These are phyloP conservation scores for Pygocentrus nattereri DNA, from an alignment of 2,797 vertebrate species.

Conservation along the genomic window DNA sequence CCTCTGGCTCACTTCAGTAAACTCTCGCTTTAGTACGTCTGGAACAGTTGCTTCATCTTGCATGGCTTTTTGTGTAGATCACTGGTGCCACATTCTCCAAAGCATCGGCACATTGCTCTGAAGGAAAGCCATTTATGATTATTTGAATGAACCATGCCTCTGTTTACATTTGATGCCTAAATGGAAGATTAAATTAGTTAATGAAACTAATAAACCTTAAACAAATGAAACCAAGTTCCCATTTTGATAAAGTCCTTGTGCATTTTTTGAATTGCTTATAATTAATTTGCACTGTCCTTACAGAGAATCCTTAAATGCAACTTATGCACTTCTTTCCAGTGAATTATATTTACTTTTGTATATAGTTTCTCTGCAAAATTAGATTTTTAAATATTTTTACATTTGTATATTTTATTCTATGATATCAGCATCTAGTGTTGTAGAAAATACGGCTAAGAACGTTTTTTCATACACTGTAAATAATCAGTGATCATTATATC, in stretches of 20 bases:
- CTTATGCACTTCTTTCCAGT: constrained; percentile 41
- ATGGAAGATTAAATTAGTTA: not conserved
- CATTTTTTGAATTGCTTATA: constrained; percentile 14
- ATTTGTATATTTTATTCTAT: constrained; percentile 34
- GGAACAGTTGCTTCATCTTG: constrained; percentile 30
- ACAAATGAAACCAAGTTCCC: not conserved
- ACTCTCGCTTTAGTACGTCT: constrained; percentile 29
- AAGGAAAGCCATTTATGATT: not conserved
- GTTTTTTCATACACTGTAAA: constrained; percentile 31
- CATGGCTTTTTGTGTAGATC: constrained; percentile 8
- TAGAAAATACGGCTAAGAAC: constrained; percentile 24
- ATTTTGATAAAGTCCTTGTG: constrained; percentile 1
- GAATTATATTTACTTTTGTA: constrained; percentile 37
- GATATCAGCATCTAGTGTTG: constrained; percentile 12
- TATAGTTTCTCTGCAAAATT: constrained; percentile 26
- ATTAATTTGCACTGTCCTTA: constrained; percentile 51
- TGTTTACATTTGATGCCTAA: constrained; percentile 10
- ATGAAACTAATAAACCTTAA: constrained; percentile 4
- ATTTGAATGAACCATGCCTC: not conserved
- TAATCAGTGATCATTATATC: constrained; percentile 21
- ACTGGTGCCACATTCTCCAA: not conserved
- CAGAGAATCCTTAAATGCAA: constrained; percentile 31
- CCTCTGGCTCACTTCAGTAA: constrained; percentile 25
- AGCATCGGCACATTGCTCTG: constrained; percentile 17
- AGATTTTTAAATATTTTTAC: constrained; percentile 40